Evolutionary conservation across 2,113 vertebrate genomes (phyloP), one percentile per base, ranked within the genome.

Genomic region (Malurus cyaneus): DNA sequence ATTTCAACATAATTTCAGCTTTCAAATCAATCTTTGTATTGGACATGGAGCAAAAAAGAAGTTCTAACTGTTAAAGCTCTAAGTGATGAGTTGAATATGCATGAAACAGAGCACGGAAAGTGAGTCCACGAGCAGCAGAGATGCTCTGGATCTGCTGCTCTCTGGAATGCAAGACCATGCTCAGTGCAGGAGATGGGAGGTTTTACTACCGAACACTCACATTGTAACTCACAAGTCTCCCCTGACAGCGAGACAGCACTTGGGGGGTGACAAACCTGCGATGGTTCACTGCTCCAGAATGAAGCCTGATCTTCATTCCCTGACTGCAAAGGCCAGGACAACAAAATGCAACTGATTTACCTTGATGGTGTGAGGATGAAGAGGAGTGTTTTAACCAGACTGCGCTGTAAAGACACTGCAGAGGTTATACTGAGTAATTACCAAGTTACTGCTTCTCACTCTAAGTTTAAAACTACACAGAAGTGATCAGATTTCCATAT

Each of bases 111-210:
- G 15, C 2, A 49, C 1, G 12, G 47, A 52, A 80, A 77, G 83
- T 1, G 3, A 92, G 66, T 65, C 29, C 26, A 60, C 6, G 19
- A 57, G 36, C 11, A 56, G 49, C 44, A 74, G 47, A 80, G 50
- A 19, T 14, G 26, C 41, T 76, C 42, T 74, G 53, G 39, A 67
- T 62, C 32, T 36, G 60, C 42, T 28, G 49, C 74, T 53, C 54
- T 31, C 85, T 7, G 10, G 41, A 65, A 87, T 0, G 1, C 56
- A n/a, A n/a, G n/a, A n/a, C n/a, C n/a, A n/a, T n/a, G n/a, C n/a
- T 29, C 1, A 0, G 1, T 50, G 46, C 46, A 82, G 66, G 74
- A 28, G 46, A 32, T 5, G 12, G 20, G 7, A 81, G 29, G 15
- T 2, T 4, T 46, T 26, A 53, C 8, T 54, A 31, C 9, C 18